These are phyloP conservation scores for Hydropsyche betteni DNA, from an alignment of 2,888 invertebrate species.

Conservation along the genomic window DNA sequence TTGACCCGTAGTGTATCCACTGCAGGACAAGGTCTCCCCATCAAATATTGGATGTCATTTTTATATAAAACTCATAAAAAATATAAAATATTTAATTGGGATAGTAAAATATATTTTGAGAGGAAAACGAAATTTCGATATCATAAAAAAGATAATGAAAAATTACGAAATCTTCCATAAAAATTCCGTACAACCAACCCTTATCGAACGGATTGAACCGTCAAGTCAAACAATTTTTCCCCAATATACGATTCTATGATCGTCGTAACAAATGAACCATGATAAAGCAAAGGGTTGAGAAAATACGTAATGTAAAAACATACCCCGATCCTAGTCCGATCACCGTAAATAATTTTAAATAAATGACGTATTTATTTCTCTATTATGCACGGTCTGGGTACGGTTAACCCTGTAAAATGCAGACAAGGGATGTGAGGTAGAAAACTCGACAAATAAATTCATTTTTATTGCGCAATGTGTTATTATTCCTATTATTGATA, in stretches of 20 bases:
- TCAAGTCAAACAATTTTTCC: slow-evolving; percentile 21
- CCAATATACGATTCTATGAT: background rate
- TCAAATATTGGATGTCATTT: too few relatives aligned
- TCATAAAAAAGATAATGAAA: background rate
- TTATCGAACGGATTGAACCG: too few relatives aligned
- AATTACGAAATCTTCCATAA: background rate
- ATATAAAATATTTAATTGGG: too few relatives aligned
- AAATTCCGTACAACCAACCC: background rate
- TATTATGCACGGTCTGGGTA: slow-evolving; percentile 28
- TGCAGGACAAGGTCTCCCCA: too few relatives aligned
- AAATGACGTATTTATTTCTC: slow-evolving; percentile 42
- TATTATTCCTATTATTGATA: slow-evolving; percentile 25
- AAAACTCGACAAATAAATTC: slow-evolving; percentile 28
- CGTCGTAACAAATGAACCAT: slow-evolving; percentile 7
- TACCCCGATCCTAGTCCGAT: background rate
- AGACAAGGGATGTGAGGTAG: background rate
- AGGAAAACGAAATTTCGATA: too few relatives aligned
- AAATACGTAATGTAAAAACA: background rate
- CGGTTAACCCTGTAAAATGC: background rate
- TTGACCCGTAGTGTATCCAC: too few relatives aligned
- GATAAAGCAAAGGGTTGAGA: slow-evolving; percentile 3
- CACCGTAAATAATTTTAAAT: slow-evolving; percentile 44
- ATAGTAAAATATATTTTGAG: too few relatives aligned
- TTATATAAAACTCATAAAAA: too few relatives aligned
- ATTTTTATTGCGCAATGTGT: slow-evolving; percentile 30